phyloP scores from a whole-genome alignment of 2,113 vertebrate genomes.

The Columbina picui region DNA sequence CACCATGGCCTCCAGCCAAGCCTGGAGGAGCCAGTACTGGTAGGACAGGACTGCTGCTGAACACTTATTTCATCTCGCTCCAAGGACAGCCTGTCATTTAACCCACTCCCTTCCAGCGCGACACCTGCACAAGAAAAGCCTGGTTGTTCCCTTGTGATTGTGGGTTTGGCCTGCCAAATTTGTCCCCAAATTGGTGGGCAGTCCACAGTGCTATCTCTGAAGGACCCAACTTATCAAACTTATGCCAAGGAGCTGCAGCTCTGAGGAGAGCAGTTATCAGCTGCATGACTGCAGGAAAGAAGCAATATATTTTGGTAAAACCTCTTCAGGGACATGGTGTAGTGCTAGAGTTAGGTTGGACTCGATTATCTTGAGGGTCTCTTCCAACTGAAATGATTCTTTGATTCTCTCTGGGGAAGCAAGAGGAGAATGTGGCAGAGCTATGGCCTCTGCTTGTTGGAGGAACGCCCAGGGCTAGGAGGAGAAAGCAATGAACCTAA shows the following conservation, averaged over 20 bases:
- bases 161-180: background rate
- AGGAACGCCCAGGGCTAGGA: accelerated
- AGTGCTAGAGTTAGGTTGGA: no score
- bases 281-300: background rate
- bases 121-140: background rate
- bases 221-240: background rate
- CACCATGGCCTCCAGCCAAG: background rate
- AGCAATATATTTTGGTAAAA: background rate
- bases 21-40: slow-evolving; percentile 12
- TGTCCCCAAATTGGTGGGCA: background rate
- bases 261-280: background rate
- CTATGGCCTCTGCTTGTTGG: background rate
- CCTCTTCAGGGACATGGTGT: no score
- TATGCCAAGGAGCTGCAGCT: background rate
- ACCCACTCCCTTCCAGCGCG: background rate
- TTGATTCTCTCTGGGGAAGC: background rate
- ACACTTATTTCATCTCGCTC: background rate
- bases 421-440: background rate
- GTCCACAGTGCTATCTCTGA: accelerated
- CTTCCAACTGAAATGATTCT: no score
- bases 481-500: background rate
- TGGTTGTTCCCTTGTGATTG: accelerated
- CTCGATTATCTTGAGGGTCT: no score
- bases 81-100: background rate
- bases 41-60: background rate